Evolutionary conservation across 2,888 invertebrate genomes (phyloP).

Genomic region (Rotaria sp.): DNA sequence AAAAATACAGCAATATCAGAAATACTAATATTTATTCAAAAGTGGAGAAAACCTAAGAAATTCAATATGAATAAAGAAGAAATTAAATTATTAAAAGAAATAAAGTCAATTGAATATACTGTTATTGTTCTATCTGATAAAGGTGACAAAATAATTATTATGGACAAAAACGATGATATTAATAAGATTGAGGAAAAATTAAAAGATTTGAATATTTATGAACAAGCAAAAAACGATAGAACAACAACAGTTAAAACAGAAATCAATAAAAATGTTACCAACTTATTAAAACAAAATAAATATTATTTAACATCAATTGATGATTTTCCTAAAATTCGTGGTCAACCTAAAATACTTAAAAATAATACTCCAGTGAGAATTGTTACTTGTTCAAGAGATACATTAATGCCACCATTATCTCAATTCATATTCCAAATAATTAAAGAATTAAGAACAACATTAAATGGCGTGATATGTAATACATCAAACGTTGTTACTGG

Average conservation of each 20-base stretch:
- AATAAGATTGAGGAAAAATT: neutral
- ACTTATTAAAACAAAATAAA: neutral
- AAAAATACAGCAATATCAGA: neutral
- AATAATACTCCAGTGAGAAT: neutral
- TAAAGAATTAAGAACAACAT: neutral
- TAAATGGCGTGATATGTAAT: neutral
- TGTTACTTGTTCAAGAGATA: neutral
- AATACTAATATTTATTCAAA: neutral
- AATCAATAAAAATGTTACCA: neutral
- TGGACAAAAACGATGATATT: neutral
- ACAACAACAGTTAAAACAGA: neutral
- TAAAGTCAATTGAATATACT: neutral
- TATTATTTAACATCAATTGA: neutral
- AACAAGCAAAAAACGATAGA: neutral
- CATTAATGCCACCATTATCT: neutral
- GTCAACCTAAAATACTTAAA: neutral
- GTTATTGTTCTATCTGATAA: neutral
- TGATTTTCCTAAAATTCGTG: neutral
- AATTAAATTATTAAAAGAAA: neutral
- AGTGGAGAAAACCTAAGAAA: neutral
- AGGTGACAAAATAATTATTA: neutral
- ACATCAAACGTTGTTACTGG: neutral
- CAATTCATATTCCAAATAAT: neutral
- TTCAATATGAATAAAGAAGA: neutral
- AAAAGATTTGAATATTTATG: neutral